Conservation (phyloP, 2,888 invertebrate species). For the Campoletis raptor region DNA sequence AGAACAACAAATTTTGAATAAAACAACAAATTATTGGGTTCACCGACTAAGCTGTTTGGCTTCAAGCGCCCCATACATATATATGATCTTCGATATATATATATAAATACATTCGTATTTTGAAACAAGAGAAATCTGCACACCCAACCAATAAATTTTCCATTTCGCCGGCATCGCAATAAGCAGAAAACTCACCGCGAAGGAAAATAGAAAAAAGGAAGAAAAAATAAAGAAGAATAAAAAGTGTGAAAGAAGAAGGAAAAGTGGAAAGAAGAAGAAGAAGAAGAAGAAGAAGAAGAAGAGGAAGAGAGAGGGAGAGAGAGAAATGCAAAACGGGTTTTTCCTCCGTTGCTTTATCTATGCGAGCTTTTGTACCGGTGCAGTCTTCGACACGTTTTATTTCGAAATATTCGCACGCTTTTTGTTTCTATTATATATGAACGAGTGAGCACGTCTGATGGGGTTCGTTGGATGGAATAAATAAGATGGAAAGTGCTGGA, state of each 20-base stretch:
- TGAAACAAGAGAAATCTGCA: constrained; percentile 66
- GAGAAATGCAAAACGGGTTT: constrained; percentile 11
- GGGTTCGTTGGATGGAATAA: constrained; percentile 68
- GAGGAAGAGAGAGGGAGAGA: constrained; percentile 6
- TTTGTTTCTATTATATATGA: constrained; percentile 45
- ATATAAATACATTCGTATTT: constrained; percentile 58
- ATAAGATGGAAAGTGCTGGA: constrained; percentile 55
- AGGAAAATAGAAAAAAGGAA: background rate
- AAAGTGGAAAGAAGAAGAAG: background rate
- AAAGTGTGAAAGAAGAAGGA: background rate
- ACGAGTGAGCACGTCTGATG: constrained; percentile 65
- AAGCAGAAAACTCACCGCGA: constrained; percentile 27
- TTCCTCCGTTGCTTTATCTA: constrained; percentile 9
- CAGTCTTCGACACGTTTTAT: constrained; percentile 69
- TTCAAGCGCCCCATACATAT: background rate
- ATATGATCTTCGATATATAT: constrained; percentile 1
- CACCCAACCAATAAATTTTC: constrained; percentile 76
- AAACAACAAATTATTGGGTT: background rate
- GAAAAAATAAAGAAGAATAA: background rate
- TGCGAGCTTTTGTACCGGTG: constrained; percentile 20
- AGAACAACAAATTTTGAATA: background rate
- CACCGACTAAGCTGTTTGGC: background rate
- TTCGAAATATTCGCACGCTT: constrained; percentile 71
- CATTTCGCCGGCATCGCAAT: constrained; percentile 70
- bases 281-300: background rate